Conservation (phyloP, 2,888 invertebrate genomes). For the Hoplodrina ambigua region DNA sequence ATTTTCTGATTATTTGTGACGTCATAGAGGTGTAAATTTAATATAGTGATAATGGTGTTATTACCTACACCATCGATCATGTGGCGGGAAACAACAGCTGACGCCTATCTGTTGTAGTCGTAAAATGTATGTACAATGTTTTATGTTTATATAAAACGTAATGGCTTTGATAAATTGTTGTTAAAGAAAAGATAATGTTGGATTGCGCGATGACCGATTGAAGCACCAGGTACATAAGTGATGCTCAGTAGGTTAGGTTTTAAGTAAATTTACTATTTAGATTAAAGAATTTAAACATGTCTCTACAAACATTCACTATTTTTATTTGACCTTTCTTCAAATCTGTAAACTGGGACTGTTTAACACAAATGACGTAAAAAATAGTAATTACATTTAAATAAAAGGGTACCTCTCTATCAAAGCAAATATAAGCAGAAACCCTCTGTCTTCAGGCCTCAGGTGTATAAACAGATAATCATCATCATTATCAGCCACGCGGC, state of each 20-base stretch:
- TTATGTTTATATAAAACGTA: slow-evolving; percentile 16
- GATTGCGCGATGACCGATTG: neutral
- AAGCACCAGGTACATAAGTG: neutral
- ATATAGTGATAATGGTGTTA: slow-evolving; percentile 60
- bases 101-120: slow-evolving; percentile 22
- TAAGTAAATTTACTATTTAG: too few species aligned
- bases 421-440: slow-evolving; percentile 31
- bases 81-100: slow-evolving; percentile 60
- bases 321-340: too few species aligned
- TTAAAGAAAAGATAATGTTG: neutral
- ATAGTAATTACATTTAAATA: slow-evolving; percentile 10
- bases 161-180: slow-evolving; percentile 22
- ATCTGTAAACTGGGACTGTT: too few species aligned
- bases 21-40: slow-evolving; percentile 57
- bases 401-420: slow-evolving; percentile 25
- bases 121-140: slow-evolving; percentile 31
- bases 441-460: slow-evolving; percentile 52
- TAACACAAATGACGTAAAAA: neutral
- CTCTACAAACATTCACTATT: too few species aligned
- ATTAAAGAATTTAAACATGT: too few species aligned
- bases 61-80: slow-evolving; percentile 63
- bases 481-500: slow-evolving; percentile 59
- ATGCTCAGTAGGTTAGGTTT: too few species aligned
- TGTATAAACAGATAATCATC: slow-evolving; percentile 50
- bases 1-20: slow-evolving; percentile 67